Conservation (phyloP, 2,888 invertebrate species). For the Deroplatys truncata region DNA sequence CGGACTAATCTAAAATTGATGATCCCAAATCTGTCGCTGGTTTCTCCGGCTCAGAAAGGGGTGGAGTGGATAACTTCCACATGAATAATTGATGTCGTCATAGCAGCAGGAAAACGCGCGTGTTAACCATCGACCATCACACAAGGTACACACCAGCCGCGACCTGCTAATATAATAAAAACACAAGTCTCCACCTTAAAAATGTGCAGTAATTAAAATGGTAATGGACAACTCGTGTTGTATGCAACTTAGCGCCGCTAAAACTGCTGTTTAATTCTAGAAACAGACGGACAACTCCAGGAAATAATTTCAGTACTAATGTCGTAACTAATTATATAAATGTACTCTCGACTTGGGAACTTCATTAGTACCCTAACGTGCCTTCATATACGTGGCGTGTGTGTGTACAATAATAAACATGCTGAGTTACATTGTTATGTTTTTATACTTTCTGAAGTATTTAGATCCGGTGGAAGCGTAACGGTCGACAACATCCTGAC, state of each 20-base stretch:
- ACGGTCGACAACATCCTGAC: too few relatives aligned
- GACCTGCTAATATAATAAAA: neutral
- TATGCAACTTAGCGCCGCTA: neutral
- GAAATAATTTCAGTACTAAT: neutral
- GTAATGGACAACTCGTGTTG: neutral
- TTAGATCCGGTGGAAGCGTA: too few relatives aligned
- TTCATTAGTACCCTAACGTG: neutral
- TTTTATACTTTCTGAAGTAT: too few relatives aligned
- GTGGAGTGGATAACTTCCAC: neutral
- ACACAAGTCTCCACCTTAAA: neutral
- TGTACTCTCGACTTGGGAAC: neutral
- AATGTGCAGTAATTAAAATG: neutral
- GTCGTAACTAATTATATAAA: neutral
- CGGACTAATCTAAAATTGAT: neutral
- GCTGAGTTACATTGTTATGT: neutral
- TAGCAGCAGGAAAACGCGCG: neutral
- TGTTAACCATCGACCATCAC: neutral
- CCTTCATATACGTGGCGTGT: neutral
- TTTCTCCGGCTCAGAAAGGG: neutral
- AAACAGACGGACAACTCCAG: neutral
- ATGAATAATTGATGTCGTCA: neutral
- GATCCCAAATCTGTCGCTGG: neutral
- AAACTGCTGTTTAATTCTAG: neutral
- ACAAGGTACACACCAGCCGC: too few relatives aligned
- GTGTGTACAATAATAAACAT: neutral